These are phyloP conservation scores for Limnothrissa miodon DNA, from an alignment of 2,113 vertebrate genomes.

Conservation along the genomic window DNA sequence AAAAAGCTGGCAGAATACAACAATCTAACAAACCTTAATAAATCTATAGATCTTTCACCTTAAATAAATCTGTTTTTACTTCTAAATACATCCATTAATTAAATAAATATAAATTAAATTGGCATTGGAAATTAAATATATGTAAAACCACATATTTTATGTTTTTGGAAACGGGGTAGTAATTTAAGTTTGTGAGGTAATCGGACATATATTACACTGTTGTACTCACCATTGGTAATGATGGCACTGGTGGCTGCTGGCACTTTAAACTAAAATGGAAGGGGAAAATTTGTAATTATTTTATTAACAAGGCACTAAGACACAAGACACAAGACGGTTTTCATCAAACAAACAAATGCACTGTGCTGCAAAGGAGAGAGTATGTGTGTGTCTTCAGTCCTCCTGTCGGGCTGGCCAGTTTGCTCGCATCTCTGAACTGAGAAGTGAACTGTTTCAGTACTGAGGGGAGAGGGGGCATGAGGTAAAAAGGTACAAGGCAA, in stretches of 20 bases:
- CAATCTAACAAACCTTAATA: too few relatives aligned
- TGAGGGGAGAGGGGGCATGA: not conserved
- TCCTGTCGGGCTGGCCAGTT: not conserved
- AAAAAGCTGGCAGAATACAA: too few relatives aligned
- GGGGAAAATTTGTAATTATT: not conserved
- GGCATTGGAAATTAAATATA: too few relatives aligned
- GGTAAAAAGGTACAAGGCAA: not conserved
- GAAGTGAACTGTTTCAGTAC: not conserved
- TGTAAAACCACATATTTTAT: too few relatives aligned
- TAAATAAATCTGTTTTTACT: too few relatives aligned
- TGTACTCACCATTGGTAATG: conserved; percentile 74
- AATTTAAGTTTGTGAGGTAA: not conserved
- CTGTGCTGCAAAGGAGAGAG: not conserved
- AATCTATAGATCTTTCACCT: too few relatives aligned
- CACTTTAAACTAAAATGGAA: conserved; percentile 70
- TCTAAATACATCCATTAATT: too few relatives aligned
- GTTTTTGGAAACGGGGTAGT: not conserved
- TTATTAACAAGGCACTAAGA: not conserved
- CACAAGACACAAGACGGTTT: not conserved
- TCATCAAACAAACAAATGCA: not conserved
- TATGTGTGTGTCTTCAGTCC: not conserved
- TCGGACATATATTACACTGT: not conserved
- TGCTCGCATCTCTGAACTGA: not conserved
- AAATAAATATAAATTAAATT: too few relatives aligned
- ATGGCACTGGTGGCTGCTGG: conserved; percentile 74